Evolutionary conservation across 1,140 invertebrate genomes (phyloP), one percentile per base, ranked within the genome.

Genomic region (Papilio xuthus): DNA sequence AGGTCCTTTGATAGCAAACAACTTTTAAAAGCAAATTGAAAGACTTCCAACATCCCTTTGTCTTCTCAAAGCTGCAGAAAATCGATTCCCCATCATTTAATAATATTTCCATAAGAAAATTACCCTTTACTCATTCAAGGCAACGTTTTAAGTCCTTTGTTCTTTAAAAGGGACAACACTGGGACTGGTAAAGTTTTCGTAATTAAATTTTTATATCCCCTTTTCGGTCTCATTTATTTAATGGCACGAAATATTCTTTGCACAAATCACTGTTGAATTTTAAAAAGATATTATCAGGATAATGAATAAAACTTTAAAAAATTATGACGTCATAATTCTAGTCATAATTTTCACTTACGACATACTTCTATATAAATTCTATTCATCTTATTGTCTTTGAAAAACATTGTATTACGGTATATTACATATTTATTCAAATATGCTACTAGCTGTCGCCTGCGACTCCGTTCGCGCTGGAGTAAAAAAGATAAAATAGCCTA

Each of bases 181-280:
- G 71, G 28, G 60, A 41, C 78, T 71, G 72, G 56, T 77, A 79
- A 91, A 90, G 81, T 91, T 91, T 89, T 87, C 80, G 80, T 90
- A 91, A 92, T 92, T 91, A 91, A 90, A 89, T 88, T 91, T 92
- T 92, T 91, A 88, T 86, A 85, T 86, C 83, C 81, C 78, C 81
- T 77, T 88, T 82, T 83, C 83, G 78, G 81, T 79, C 80, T 82
- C 10, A 63, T 84, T 79, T 83, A 78, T 81, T 86, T 83, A 86
- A 89, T 85, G 81, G 85, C 79, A 71, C 80, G 77, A 82, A 83
- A 88, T 88, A 87, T 87, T 86, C 85, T 85, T 84, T 84, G 82
- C 47, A 60, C 50, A 53, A 79, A 77, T 77, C 67, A 50, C 67
- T 77, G 69, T 26, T 81, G 23, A 28, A 63, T 63, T 60, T 63